These are phyloP conservation scores for Zelostemma sp. DNA, from an alignment of 1,140 invertebrate species.

Conservation along the genomic window DNA sequence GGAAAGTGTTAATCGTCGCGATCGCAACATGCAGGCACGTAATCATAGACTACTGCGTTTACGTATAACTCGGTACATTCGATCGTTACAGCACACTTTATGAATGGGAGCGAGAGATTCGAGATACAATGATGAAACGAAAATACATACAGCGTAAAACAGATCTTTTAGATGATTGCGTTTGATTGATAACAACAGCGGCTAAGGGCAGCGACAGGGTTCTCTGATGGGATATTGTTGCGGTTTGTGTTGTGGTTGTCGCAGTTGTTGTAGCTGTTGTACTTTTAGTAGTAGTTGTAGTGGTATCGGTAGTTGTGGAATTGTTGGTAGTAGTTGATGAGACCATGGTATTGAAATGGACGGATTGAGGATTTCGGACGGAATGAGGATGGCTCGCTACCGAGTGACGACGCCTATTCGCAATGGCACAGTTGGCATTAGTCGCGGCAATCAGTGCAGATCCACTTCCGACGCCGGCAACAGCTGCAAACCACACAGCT, in stretches of 20 bases:
- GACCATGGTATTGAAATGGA: slow-evolving; percentile 57
- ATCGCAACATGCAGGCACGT: no score
- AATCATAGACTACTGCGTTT: no score
- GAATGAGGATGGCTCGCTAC: slow-evolving; percentile 68
- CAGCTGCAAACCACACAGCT: slow-evolving; percentile 66
- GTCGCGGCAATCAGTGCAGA: slow-evolving; percentile 60
- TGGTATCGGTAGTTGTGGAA: slow-evolving; percentile 23
- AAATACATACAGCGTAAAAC: slow-evolving; percentile 64
- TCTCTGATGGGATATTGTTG: slow-evolving; percentile 73
- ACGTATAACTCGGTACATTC: no score
- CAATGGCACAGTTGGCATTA: slow-evolving; percentile 62
- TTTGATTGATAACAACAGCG: slow-evolving; percentile 69
- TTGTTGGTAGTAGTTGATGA: slow-evolving; percentile 38
- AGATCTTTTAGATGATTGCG: slow-evolving; percentile 69
- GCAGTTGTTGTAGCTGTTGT: slow-evolving; percentile 38
- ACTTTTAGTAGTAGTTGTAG: slow-evolving; percentile 26
- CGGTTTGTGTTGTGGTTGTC: slow-evolving; percentile 52
- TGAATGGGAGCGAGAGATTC: slow-evolving; percentile 12
- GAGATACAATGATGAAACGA: slow-evolving; percentile 35
- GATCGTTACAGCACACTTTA: no score
- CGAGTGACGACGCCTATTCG: slow-evolving; percentile 68
- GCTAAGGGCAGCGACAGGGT: slow-evolving; percentile 77
- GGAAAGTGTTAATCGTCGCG: no score
- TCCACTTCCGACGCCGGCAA: slow-evolving; percentile 62
- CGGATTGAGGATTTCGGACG: slow-evolving; percentile 66